Conservation (phyloP, 92 coral and sea anemone species). For the Plumapathes pennacea region DNA sequence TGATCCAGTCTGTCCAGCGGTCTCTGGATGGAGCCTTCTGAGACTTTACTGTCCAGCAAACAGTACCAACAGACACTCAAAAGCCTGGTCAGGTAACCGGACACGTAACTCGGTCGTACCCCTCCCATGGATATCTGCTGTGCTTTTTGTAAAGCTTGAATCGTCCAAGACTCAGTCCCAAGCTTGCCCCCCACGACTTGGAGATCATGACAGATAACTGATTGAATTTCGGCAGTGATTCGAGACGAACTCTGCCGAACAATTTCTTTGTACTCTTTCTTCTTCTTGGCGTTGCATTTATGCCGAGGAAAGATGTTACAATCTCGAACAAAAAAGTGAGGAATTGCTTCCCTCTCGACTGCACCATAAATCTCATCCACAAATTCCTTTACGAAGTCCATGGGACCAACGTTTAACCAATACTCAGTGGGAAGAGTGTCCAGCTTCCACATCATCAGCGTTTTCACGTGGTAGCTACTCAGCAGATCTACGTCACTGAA, state of each 20-base stretch:
- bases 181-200: not conserved
- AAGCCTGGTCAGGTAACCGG: constrained; percentile 38
- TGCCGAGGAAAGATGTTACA: constrained; percentile 44
- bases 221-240: not conserved
- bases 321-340: constrained; percentile 22
- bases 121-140: not conserved
- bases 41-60: constrained; percentile 2
- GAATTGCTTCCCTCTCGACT: constrained; percentile 6
- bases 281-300: constrained; percentile 12
- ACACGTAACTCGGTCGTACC: constrained; percentile 5
- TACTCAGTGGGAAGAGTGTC: constrained; percentile 9
- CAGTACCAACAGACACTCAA: constrained; percentile 32
- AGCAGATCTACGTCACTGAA: constrained; percentile 15
- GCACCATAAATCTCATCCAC: constrained; percentile 17
- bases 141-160: not conserved
- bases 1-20: constrained; percentile 11
- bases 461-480: constrained; percentile 39
- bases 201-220: constrained; percentile 16
- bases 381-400: constrained; percentile 14
- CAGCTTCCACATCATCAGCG: constrained; percentile 45
- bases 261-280: constrained; percentile 5
- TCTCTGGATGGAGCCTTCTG: constrained; percentile 4
- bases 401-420: constrained; percentile 13
- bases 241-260: constrained; percentile 1
- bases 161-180: not conserved